Base-by-base conservation (phyloP, 2,113 vertebrate genomes). In the Scartelaos histophorus region DNA sequence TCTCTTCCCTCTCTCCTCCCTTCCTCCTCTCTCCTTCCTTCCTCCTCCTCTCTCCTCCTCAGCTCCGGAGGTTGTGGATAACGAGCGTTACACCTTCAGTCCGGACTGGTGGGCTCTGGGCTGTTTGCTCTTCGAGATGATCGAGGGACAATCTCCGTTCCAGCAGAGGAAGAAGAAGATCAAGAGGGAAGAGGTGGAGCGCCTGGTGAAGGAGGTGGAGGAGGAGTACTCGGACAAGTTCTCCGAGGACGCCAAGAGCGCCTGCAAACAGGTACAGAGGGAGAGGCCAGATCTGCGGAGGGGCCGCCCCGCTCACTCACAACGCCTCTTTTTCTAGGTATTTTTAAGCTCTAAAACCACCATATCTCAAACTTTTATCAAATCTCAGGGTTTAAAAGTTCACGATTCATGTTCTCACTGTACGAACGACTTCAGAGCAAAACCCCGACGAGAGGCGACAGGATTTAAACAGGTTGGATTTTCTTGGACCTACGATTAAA, bases 101-200 rank as follows among this genome's bases (percentile, higher is more conserved):
- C 97, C 97, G 0, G 97, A 99, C 90, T 99, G 97, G 97, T 99
- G 97, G 97, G 96, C 96, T 0, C 91, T 99, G 47, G 97, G 97
- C 86, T 97, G 96, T 91, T 94, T 99, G 62, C 88, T 99, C 29
- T 99, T 97, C 0, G 97, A 99, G 94, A 99, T 99, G 97, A 97
- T 99, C 15, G 96, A 97, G 78, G 97, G 97, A 67, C 96, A 98
- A 90, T 99, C 97, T 0, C 97, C 97, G 16, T 98, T 98, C 88
- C 97, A 98, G 91, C 97, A 98, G 91, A 94, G 97, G 77, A 98
- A 96, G 89, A 98, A 98, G 91, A 98, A 98, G 93, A 97, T 98
- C 87, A 98, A 97, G 88, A 85, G 97, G 9, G 97, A 99, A 82
- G 97, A 99, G 62, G 97, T 99, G 86, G 97, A 99, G 91, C 93